Evolutionary conservation across 2,113 vertebrate genomes (phyloP).

Genomic region (western clawed frog (Xenopus tropicalis)): DNA sequence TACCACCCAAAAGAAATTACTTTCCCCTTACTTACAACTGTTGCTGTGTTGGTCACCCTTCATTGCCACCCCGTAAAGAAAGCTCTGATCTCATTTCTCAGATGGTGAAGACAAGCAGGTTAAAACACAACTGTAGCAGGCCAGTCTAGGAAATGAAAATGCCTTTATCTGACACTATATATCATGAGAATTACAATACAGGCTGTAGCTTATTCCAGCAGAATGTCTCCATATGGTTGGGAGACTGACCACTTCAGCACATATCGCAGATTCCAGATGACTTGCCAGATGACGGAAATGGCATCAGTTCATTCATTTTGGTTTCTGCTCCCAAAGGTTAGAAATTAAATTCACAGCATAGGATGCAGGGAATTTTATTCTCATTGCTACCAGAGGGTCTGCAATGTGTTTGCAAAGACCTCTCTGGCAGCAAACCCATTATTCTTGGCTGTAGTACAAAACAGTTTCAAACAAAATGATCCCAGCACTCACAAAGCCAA

Average conservation of each 20-base stretch:
- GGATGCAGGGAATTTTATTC: constrained; percentile 4
- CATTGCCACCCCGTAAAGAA: no score
- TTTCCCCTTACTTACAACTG: no score
- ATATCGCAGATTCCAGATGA: constrained; percentile 11
- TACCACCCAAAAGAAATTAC: no score
- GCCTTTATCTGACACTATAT: no score
- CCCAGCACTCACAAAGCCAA: background rate
- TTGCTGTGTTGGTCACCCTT: no score
- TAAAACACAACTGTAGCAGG: no score
- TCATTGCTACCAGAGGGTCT: constrained; percentile 25
- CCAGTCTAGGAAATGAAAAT: no score
- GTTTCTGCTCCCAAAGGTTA: constrained; percentile 1
- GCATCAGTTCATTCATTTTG: constrained; percentile 19
- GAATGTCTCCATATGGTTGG: background rate
- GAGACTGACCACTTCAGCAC: background rate
- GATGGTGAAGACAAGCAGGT: no score
- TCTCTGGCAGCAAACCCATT: constrained; percentile 15
- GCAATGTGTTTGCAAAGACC: background rate
- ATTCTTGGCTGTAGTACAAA: constrained; percentile 16
- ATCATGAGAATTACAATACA: background rate
- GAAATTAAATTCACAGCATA: constrained; percentile 14
- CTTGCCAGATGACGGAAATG: constrained; percentile 30
- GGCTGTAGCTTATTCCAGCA: background rate
- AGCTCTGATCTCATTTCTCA: no score
- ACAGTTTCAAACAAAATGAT: constrained; percentile 11